Conservation (phyloP, 2,888 invertebrate genomes). For the Drosophila quinaria region DNA sequence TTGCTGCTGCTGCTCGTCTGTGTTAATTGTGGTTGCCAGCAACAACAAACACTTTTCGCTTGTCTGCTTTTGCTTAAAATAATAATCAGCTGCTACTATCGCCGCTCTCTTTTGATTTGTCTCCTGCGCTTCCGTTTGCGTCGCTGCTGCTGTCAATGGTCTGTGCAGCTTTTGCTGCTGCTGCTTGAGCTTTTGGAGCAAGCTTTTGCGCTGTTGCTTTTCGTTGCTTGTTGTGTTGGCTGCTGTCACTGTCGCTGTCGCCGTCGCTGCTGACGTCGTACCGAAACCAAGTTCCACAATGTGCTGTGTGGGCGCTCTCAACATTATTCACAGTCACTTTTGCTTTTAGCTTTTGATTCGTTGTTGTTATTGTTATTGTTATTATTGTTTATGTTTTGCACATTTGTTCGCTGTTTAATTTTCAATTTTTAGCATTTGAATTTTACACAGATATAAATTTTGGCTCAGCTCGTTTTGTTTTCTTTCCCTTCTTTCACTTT, state of each 20-base stretch:
- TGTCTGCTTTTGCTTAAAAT: slow-evolving; percentile 55
- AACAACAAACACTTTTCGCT: slow-evolving; percentile 66
- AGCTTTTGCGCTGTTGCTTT: slow-evolving; percentile 58
- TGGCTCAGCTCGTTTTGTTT: slow-evolving; percentile 51
- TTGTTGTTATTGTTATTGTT: slow-evolving; percentile 34
- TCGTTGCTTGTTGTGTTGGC: slow-evolving; percentile 6
- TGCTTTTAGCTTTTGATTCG: slow-evolving; percentile 55
- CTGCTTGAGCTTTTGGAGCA: slow-evolving; percentile 65
- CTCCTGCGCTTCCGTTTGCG: slow-evolving; percentile 47
- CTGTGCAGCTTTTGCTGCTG: slow-evolving; percentile 63
- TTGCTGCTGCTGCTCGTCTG: slow-evolving; percentile 45
- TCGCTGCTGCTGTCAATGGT: slow-evolving; percentile 21
- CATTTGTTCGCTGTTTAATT: slow-evolving; percentile 41
- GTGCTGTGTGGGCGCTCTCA: slow-evolving; percentile 86
- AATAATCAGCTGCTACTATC: slow-evolving; percentile 57
- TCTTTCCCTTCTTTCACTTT: slow-evolving; percentile 33
- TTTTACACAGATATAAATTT: slow-evolving; percentile 51
- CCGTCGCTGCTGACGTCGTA: slow-evolving; percentile 70
- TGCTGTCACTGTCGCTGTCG: slow-evolving; percentile 39
- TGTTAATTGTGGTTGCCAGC: slow-evolving; percentile 51
- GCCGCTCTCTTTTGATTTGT: slow-evolving; percentile 59
- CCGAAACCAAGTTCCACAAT: slow-evolving; percentile 85
- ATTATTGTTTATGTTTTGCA: slow-evolving; percentile 48
- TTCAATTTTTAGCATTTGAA: slow-evolving; percentile 36
- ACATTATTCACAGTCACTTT: slow-evolving; percentile 85